A percentile compares a stretch with the other conserved stretches of the same genome.
Evolutionary conservation across 2,888 invertebrate species (phyloP).

Genomic region (Minunthozetes semirufus): DNA sequence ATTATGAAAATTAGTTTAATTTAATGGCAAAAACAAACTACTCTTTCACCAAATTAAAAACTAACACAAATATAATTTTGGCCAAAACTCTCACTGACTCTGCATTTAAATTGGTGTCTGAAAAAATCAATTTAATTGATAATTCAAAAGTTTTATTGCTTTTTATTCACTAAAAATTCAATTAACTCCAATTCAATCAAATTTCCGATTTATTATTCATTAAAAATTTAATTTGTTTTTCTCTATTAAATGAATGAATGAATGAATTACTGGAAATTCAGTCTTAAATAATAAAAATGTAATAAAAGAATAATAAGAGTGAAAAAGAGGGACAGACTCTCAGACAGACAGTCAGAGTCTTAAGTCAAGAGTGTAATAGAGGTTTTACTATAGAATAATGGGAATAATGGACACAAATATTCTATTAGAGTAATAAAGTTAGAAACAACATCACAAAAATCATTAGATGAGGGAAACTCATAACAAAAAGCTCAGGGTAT

Average conservation of each 20-base stretch:
- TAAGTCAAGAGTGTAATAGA: not conserved
- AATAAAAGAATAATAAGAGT: slow-evolving; percentile 9
- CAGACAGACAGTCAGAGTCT: not conserved
- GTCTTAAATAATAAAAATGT: not conserved
- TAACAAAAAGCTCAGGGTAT: not conserved
- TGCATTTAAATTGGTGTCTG: too few relatives aligned
- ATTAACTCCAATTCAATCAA: not conserved
- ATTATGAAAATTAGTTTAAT: too few relatives aligned
- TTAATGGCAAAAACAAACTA: too few relatives aligned
- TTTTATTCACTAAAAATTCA: not conserved
- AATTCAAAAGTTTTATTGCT: too few relatives aligned
- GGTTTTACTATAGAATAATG: slow-evolving; percentile 25
- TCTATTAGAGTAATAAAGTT: slow-evolving; percentile 27
- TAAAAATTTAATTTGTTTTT: slow-evolving; percentile 6
- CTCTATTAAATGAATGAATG: not conserved
- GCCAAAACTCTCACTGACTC: too few relatives aligned
- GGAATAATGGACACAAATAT: slow-evolving; percentile 13
- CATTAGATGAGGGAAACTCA: slow-evolving; percentile 5
- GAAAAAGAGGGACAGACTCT: not conserved
- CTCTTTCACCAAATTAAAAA: too few relatives aligned
- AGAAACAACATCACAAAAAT: slow-evolving; percentile 32
- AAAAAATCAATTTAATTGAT: too few relatives aligned
- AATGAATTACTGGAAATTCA: not conserved
- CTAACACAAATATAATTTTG: too few relatives aligned
- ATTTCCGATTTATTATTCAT: slow-evolving; percentile 12